phyloP scores from a whole-genome alignment of 1,140 invertebrate species.

The Aphelenchoides fujianensis region DNA sequence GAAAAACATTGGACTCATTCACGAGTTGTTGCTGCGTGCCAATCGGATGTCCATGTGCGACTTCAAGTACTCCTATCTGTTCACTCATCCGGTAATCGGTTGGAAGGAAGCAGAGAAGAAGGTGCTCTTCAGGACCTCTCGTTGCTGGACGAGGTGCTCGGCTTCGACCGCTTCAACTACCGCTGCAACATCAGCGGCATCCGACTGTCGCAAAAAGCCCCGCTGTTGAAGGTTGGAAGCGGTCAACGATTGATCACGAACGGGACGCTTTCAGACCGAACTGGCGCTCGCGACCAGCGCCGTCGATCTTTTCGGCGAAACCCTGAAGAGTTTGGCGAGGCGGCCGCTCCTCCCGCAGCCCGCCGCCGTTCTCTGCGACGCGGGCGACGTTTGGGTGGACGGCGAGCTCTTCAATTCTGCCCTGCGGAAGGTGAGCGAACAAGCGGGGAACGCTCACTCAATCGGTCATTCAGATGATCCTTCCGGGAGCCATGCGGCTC shows the following conservation, averaged over 20 bases:
- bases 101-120: not conserved
- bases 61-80: conserved; percentile 52
- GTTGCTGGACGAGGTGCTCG: conserved; percentile 54
- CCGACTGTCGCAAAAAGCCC: conserved; percentile 51
- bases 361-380: conserved; percentile 52
- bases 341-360: conserved; percentile 30
- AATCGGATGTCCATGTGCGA: conserved; percentile 56
- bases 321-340: conserved; percentile 27
- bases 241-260: not conserved
- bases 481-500: not conserved
- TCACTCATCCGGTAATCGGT: conserved; percentile 53
- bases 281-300: conserved; percentile 54
- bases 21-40: conserved; percentile 49
- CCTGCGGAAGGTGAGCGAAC: conserved; percentile 40
- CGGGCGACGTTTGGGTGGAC: conserved; percentile 48
- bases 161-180: conserved; percentile 41
- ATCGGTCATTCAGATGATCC: no score
- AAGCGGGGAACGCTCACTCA: no score
- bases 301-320: conserved; percentile 51
- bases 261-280: conserved; percentile 46
- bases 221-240: conserved; percentile 55
- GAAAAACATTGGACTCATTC: conserved; percentile 49
- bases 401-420: conserved; percentile 44
- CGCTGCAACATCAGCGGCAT: conserved; percentile 60
- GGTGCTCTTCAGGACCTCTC: conserved; percentile 50